Conservation (phyloP, 2,797 vertebrate species). For the Acanthis flammea region DNA sequence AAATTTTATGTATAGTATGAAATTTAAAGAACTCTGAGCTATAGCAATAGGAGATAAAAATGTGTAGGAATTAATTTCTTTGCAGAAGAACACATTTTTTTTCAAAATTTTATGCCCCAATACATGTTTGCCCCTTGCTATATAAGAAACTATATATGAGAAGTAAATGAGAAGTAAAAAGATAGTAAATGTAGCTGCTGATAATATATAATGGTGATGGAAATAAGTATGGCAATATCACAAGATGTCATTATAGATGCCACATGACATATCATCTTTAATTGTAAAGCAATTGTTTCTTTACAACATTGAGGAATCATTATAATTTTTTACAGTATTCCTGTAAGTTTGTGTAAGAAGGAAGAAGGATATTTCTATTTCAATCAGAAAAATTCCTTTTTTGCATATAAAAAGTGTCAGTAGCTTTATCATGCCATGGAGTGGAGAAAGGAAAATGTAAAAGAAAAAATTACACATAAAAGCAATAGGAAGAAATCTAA, state of each 20-base stretch:
- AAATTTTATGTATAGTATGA: background rate
- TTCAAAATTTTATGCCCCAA: constrained; percentile 24
- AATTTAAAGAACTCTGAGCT: background rate
- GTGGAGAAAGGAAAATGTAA: background rate
- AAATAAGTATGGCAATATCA: background rate
- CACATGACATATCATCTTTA: background rate
- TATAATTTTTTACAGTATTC: background rate
- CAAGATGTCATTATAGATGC: background rate
- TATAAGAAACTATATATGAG: background rate
- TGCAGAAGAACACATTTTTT: background rate
- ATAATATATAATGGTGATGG: background rate
- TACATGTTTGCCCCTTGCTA: background rate
- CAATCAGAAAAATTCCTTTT: background rate
- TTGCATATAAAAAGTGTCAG: background rate
- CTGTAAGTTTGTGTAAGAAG: background rate
- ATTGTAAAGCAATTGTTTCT: background rate
- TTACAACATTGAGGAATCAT: background rate
- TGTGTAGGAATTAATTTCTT: constrained; percentile 28
- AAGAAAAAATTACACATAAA: background rate
- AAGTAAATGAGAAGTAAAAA: background rate
- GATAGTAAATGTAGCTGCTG: background rate
- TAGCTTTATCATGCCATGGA: background rate
- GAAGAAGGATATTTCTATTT: background rate
- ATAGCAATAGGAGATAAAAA: constrained; percentile 35
- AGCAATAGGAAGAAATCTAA: background rate